phyloP scores from a whole-genome alignment of 2,888 invertebrate species.

The Erebia aethiops region DNA sequence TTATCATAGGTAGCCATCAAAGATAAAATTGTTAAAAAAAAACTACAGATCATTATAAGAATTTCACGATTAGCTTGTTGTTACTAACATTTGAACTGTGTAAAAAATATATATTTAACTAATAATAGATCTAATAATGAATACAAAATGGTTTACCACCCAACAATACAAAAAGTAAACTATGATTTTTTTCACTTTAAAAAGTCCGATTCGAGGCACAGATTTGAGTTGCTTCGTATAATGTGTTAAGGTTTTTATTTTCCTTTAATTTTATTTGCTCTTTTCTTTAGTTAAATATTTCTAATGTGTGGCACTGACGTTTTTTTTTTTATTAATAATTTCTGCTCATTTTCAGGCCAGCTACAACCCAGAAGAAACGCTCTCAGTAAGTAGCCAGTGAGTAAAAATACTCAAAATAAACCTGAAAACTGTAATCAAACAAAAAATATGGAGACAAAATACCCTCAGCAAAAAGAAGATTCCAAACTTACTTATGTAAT shows the following conservation, averaged over 20 bases:
- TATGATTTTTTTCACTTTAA: not conserved
- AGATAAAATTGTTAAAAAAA: no score
- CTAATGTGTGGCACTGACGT: no score
- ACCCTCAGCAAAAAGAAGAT: conserved; percentile 19
- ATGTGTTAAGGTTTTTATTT: not conserved
- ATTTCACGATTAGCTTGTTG: no score
- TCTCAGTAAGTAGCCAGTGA: conserved; percentile 48
- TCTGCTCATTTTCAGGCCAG: conserved; percentile 44
- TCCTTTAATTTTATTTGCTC: conserved; percentile 1
- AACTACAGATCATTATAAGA: no score
- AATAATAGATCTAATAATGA: no score
- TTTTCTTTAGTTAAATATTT: conserved; percentile 17
- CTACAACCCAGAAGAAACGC: conserved; percentile 47
- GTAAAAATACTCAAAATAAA: conserved; percentile 43
- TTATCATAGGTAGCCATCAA: no score
- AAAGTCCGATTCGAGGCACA: conserved; percentile 22
- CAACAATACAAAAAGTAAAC: no score
- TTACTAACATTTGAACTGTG: no score
- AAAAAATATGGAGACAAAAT: conserved; percentile 21
- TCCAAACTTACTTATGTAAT: conserved; percentile 1
- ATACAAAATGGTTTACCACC: no score
- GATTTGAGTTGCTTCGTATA: conserved; percentile 16
- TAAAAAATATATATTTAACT: no score
- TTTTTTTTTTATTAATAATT: not conserved
- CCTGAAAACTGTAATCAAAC: conserved; percentile 37